Conservation (phyloP, 1,140 invertebrate species). For the Xylocopa sonorina region DNA sequence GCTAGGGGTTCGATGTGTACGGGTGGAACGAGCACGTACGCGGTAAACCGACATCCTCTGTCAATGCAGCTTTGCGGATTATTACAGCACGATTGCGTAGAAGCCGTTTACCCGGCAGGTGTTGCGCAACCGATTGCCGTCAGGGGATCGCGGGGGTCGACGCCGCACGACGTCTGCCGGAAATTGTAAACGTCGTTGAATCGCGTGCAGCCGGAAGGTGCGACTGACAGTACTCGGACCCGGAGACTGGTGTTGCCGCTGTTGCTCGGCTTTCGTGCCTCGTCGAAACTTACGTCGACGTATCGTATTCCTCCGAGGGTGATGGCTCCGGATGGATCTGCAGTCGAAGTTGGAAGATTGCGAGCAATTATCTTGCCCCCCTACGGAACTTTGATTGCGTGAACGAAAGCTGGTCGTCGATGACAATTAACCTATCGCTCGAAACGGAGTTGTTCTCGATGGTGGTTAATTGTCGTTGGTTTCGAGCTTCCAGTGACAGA, state of each 20-base stretch:
- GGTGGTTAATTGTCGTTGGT: too few species aligned
- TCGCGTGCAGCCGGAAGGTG: constrained; percentile 75
- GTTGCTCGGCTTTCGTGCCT: constrained; percentile 53
- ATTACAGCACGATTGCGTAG: constrained; percentile 61
- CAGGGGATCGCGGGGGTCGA: constrained; percentile 18
- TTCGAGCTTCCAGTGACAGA: too few species aligned
- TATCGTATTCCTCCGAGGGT: constrained; percentile 35
- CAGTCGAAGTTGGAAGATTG: constrained; percentile 41
- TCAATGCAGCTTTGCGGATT: constrained; percentile 60
- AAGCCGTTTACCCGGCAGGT: constrained; percentile 58
- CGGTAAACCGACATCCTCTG: constrained; percentile 49
- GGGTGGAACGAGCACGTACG: constrained; percentile 24
- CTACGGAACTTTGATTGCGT: constrained; percentile 7
- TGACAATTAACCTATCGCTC: background rate
- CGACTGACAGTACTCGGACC: constrained; percentile 74
- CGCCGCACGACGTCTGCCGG: constrained; percentile 67
- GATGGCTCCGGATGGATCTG: constrained; percentile 14
- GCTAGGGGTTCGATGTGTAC: background rate
- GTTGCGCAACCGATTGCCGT: constrained; percentile 47
- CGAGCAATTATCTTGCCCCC: constrained; percentile 35
- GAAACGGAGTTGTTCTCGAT: too few species aligned
- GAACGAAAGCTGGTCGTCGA: background rate
- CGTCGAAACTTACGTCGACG: constrained; percentile 41
- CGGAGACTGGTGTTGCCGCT: constrained; percentile 44
- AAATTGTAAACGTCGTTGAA: constrained; percentile 75